Evolutionary conservation across 2,888 invertebrate species (phyloP).

Genomic region (Trissolcus brochymenae): DNA sequence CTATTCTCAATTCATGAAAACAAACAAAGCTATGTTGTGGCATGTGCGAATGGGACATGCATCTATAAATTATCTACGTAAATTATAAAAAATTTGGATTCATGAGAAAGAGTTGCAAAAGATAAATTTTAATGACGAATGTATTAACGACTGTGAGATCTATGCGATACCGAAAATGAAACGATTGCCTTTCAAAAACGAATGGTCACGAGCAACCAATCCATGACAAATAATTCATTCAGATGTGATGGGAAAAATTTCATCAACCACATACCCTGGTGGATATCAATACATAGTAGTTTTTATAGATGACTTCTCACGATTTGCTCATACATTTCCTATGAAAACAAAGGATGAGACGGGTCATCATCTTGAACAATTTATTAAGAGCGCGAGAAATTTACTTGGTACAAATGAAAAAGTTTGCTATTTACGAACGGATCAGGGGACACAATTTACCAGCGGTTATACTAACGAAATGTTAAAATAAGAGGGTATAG

Average conservation of each 20-base stretch:
- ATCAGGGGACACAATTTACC: too few species aligned
- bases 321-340: too few species aligned
- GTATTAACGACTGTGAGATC: conserved; percentile 13
- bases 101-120: conserved; percentile 33
- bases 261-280: too few species aligned
- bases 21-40: conserved; percentile 1
- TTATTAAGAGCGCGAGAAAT: too few species aligned
- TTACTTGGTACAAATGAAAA: too few species aligned
- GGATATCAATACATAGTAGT: too few species aligned
- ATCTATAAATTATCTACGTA: neutral
- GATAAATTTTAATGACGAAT: conserved; percentile 51
- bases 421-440: too few species aligned
- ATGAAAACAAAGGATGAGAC: too few species aligned
- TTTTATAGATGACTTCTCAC: too few species aligned
- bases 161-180: conserved; percentile 31
- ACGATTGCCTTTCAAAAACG: conserved; percentile 56
- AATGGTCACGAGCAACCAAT: conserved; percentile 42
- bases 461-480: too few species aligned
- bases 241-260: conserved; percentile 19
- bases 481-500: too few species aligned
- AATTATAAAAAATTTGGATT: conserved; percentile 13
- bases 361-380: too few species aligned
- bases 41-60: conserved; percentile 16
- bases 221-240: conserved; percentile 59
- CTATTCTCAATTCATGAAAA: conserved; percentile 12